Conservation (phyloP, 2,888 invertebrate species). For the Drosophila multiciliata region DNA sequence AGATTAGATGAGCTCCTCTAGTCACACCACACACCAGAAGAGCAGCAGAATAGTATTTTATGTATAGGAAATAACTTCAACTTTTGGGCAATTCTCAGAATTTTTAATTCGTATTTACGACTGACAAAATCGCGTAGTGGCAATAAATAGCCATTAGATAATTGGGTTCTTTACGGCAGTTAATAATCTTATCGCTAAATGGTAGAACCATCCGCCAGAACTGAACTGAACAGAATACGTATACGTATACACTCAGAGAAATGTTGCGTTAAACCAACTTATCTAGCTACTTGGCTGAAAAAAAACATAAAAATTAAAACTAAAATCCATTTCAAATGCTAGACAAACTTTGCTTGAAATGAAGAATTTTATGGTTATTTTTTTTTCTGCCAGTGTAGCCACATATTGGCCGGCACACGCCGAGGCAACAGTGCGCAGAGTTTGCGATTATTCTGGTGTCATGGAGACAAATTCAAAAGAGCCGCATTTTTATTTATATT, state of each 20-base stretch:
- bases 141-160: slow-evolving; percentile 71
- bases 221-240: neutral
- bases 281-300: neutral
- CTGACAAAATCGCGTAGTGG: slow-evolving; percentile 51
- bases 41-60: neutral
- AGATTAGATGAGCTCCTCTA: neutral
- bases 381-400: slow-evolving; percentile 8
- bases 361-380: neutral
- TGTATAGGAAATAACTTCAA: neutral
- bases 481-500: neutral
- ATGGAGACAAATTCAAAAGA: slow-evolving; percentile 10
- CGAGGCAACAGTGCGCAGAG: slow-evolving; percentile 1
- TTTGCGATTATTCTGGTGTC: slow-evolving; percentile 21
- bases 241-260: neutral
- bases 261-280: neutral
- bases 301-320: neutral
- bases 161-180: slow-evolving; percentile 36
- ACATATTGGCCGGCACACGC: slow-evolving; percentile 43
- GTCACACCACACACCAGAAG: neutral
- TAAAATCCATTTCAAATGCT: neutral
- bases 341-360: neutral
- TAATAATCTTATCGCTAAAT: slow-evolving; percentile 58
- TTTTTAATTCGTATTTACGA: slow-evolving; percentile 72
- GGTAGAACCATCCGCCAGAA: slow-evolving; percentile 6
- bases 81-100: slow-evolving; percentile 12